A percentile compares a stretch with the other conserved stretches of the same genome.
phyloP scores from a whole-genome alignment of 2,797 vertebrate genomes.

The Sparus aurata region DNA sequence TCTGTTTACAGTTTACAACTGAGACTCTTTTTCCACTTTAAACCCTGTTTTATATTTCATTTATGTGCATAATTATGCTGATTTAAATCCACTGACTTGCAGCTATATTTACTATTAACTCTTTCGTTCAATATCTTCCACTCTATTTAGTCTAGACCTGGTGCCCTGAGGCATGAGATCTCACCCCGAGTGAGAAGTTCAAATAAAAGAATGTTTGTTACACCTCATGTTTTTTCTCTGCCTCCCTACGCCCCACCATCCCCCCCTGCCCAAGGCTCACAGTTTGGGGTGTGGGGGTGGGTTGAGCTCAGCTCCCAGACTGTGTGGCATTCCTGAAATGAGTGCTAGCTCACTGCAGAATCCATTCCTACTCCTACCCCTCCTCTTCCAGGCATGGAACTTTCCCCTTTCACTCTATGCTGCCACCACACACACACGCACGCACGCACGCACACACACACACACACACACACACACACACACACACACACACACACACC shows the following conservation, averaged over 20 bases:
- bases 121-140: background rate
- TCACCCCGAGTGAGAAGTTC: conserved; percentile 35
- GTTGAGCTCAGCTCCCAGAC: conserved; percentile 47
- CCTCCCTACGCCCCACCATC: conserved; percentile 18
- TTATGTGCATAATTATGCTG: background rate
- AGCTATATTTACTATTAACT: background rate
- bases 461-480: background rate
- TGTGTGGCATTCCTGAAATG: conserved; percentile 73
- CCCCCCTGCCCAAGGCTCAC: conserved; percentile 9
- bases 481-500: background rate
- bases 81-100: conserved; percentile 6
- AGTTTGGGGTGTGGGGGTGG: conserved; percentile 25
- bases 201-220: conserved; percentile 51
- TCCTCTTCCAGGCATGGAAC: conserved; percentile 34
- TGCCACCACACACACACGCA: background rate
- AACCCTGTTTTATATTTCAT: background rate
- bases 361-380: conserved; percentile 29
- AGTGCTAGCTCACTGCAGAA: conserved; percentile 49
- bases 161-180: conserved; percentile 8
- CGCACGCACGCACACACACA: background rate
- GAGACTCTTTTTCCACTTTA: background rate
- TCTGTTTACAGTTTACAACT: background rate
- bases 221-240: conserved; percentile 29
- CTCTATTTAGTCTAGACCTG: conserved; percentile 24
- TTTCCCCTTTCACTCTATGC: conserved; percentile 19